phyloP scores from a whole-genome alignment of 2,797 vertebrate species.

The Chromis chromis region DNA sequence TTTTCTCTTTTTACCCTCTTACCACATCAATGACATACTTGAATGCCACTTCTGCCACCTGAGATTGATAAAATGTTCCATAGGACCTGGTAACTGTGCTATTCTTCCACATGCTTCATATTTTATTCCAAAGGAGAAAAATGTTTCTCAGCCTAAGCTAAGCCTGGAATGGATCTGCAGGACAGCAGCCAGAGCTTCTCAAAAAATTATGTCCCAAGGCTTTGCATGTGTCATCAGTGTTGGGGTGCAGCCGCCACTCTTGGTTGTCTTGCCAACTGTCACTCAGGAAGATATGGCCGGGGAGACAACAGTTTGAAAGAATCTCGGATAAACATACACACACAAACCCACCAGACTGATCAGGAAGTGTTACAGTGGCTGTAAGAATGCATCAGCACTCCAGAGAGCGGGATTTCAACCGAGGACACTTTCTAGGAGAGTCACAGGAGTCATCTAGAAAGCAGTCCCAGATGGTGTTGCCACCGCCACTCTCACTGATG shows the following conservation, averaged over 20 bases:
- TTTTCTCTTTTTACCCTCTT: conserved; percentile 17
- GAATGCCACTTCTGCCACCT: conserved; percentile 10
- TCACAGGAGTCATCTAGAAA: conserved; percentile 49
- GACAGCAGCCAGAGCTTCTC: conserved; percentile 46
- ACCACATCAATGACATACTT: conserved; percentile 30
- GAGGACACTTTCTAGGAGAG: conserved; percentile 40
- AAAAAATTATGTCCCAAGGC: conserved; percentile 41
- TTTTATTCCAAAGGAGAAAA: conserved; percentile 32
- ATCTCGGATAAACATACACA: conserved; percentile 34
- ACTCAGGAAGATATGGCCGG: conserved; percentile 38
- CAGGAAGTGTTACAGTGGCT: conserved; percentile 42
- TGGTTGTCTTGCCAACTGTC: conserved; percentile 54
- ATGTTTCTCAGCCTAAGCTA: conserved; percentile 29
- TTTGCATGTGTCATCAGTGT: conserved; percentile 54
- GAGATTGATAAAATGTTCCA: conserved; percentile 23
- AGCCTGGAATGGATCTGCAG: conserved; percentile 43
- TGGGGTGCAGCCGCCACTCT: conserved; percentile 29
- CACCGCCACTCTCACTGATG: conserved; percentile 38
- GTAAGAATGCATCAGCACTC: conserved; percentile 31
- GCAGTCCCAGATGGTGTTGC: conserved; percentile 50
- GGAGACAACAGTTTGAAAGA: conserved; percentile 42
- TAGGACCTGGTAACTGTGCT: conserved; percentile 1
- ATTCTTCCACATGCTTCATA: conserved; percentile 5
- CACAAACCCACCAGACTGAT: conserved; percentile 34
- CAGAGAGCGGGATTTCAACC: conserved; percentile 18